A percentile compares a stretch with the other conserved stretches of the same genome.
Evolutionary conservation across 2,797 vertebrate genomes (phyloP).

Genomic region (Hyperoplus lanceolatus): DNA sequence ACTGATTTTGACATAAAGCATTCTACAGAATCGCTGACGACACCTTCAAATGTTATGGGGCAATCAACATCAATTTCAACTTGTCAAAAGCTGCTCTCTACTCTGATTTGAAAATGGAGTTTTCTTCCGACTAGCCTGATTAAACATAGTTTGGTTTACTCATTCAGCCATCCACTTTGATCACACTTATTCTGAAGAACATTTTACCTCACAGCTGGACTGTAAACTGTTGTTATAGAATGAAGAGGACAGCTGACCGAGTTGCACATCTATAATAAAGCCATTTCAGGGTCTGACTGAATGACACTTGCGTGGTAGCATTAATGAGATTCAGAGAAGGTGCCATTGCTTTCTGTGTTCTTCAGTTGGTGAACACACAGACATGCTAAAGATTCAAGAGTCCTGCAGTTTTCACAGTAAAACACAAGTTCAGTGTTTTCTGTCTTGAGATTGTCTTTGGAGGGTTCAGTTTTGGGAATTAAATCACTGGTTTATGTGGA

Average conservation of each 20-base stretch:
- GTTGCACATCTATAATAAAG: background rate
- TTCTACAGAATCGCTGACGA: no score
- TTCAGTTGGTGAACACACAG: background rate
- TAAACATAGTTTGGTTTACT: background rate
- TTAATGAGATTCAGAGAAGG: background rate
- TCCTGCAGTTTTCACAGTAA: background rate
- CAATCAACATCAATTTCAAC: background rate
- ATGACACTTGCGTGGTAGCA: background rate
- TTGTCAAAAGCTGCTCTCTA: background rate
- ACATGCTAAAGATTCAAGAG: background rate
- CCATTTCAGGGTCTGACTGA: constrained; percentile 1
- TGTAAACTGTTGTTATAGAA: background rate
- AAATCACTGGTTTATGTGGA: background rate
- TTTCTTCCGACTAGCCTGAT: background rate
- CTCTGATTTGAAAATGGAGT: background rate
- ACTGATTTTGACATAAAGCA: no score
- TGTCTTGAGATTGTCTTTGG: no score
- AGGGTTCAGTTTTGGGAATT: background rate
- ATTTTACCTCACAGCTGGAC: background rate
- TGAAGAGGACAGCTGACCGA: constrained; percentile 4
- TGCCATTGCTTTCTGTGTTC: background rate
- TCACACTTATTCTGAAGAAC: background rate
- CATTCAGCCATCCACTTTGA: background rate
- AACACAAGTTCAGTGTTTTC: background rate
- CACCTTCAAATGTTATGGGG: background rate